Evolutionary conservation across 2,888 invertebrate genomes (phyloP), one percentile per base, ranked within the genome.

Genomic region (Anarsia innoxiella): DNA sequence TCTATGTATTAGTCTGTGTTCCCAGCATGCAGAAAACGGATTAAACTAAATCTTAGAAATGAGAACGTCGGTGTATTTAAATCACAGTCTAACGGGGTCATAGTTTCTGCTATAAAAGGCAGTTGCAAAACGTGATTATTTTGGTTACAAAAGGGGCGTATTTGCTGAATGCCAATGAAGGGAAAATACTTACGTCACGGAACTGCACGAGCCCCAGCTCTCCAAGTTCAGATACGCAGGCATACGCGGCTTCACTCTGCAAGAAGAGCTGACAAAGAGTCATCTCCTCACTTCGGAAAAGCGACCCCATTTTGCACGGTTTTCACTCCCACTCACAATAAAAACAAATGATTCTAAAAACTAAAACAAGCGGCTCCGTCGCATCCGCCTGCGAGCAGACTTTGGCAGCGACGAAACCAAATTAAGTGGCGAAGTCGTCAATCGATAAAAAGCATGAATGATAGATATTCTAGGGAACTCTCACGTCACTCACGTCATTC

Each of bases 251-350:
- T 87, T 99, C 99, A 82, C 97, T 96, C 80, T 99, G 99, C 51
- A 99, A 87, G 83, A 97, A 99, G 62, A 99, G 92, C 84, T 99
- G 99, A 89, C 97, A 97, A 78, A 98, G 89, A 66, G 95, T 94
- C 98, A 99, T 99, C 88, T 97, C 96, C 82, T 98, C 97, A 87
- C 97, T 97, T 57, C 97, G 91, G 84, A 97, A 98, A 71, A 98
- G 88, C 70, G 95, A 94, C 75, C 93, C 94, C 94, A 94, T 94
- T 56, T 77, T 83, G 62, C 49, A 59, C 57, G 57, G 44, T 61
- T 70, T 57, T 56, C 48, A 56, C 49, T 60, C 60, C 64, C 46
- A 48, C 70, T 73, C 69, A 58, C 59, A 51, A 58, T 58, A 51
- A 60, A 56, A 53, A 65, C 57, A 57, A 52, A 56, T 49, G 59